phyloP scores from a whole-genome alignment of 2,888 invertebrate species.

The Tachystola acroxantha region DNA sequence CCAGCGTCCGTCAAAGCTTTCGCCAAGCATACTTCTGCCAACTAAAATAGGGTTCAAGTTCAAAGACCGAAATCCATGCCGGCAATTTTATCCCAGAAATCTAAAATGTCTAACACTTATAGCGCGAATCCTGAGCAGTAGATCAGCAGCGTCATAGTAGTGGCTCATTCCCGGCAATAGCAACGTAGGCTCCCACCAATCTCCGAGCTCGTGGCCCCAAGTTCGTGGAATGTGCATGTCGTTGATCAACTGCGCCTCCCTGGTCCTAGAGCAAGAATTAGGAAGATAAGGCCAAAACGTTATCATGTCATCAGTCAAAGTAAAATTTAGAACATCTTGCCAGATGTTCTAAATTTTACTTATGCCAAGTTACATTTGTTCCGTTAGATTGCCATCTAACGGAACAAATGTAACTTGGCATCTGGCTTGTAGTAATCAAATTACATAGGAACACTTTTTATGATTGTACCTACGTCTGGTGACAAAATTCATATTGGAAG shows the following conservation, averaged over 20 bases:
- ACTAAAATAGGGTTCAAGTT: constrained; percentile 25
- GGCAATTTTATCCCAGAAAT: background rate
- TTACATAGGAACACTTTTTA: no score
- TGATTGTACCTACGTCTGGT: no score
- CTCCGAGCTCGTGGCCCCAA: constrained; percentile 62
- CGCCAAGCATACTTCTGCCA: constrained; percentile 59
- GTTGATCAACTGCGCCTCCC: constrained; percentile 17
- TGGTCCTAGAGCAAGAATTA: constrained; percentile 18
- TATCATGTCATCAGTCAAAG: no score
- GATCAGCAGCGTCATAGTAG: constrained; percentile 56
- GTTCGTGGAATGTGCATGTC: constrained; percentile 25
- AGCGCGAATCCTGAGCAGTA: constrained; percentile 53
- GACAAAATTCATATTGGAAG: no score
- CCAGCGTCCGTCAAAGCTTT: constrained; percentile 37
- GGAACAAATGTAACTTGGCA: no score
- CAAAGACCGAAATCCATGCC: background rate
- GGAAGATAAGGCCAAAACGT: no score
- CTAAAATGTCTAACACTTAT: constrained; percentile 26
- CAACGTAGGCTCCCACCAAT: constrained; percentile 65
- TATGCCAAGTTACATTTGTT: no score
- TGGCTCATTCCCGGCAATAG: constrained; percentile 42
- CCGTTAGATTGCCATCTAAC: no score
- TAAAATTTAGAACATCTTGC: no score
- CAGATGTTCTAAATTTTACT: no score
- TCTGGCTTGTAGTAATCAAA: no score